Evolutionary conservation across 1,140 invertebrate species (phyloP).

Genomic region (Leptinotarsa undecemlineata): DNA sequence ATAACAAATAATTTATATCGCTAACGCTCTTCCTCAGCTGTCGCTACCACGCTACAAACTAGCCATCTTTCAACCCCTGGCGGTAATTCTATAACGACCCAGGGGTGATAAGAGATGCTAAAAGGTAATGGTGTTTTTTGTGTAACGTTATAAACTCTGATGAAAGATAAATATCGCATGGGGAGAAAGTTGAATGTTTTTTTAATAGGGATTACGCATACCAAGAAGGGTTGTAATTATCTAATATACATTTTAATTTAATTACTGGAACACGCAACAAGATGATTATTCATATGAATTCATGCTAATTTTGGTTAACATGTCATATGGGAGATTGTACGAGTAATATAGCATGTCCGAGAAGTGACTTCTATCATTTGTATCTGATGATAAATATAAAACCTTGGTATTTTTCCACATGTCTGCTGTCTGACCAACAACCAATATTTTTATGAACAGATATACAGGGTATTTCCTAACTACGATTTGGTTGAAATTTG

Average conservation of each 20-base stretch:
- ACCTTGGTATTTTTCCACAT: no score
- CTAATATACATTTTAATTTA: constrained; percentile 21
- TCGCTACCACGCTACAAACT: constrained; percentile 8
- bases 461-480: no score
- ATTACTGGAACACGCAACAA: constrained; percentile 22
- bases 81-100: constrained; percentile 37
- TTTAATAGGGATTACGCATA: constrained; percentile 25
- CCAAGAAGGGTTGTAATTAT: constrained; percentile 11
- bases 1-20: no score
- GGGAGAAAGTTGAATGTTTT: constrained; percentile 23
- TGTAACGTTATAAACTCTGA: constrained; percentile 37
- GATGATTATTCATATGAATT: constrained; percentile 18
- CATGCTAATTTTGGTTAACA: constrained; percentile 16
- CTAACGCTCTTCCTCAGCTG: no score
- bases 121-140: constrained; percentile 37
- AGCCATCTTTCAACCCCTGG: constrained; percentile 1
- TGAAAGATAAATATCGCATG: constrained; percentile 32
- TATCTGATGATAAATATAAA: no score
- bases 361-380: neutral
- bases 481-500: no score
- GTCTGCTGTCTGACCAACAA: no score
- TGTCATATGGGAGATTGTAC: neutral
- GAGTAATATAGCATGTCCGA: neutral
- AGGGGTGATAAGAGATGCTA: constrained; percentile 37
- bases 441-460: no score